Conservation (phyloP, 2,113 vertebrate species). For the Opisthocomus hoazin region DNA sequence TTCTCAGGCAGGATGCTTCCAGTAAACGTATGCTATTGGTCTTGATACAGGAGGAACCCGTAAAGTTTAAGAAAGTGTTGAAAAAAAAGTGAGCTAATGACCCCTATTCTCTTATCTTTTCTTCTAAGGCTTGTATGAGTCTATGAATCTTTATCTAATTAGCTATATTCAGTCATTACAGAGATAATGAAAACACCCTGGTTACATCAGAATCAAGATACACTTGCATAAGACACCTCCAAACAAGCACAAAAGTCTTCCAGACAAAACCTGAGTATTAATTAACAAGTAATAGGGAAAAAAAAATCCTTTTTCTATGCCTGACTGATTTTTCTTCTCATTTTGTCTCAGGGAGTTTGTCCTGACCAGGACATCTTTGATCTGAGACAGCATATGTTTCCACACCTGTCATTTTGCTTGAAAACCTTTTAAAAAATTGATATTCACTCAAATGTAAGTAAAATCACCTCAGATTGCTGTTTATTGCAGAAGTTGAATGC, state of each 20-base stretch:
- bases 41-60: background rate
- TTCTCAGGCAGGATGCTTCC: background rate
- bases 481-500: background rate
- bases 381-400: background rate
- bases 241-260: background rate
- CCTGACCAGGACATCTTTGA: background rate
- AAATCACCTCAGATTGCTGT: background rate
- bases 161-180: background rate
- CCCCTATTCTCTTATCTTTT: background rate
- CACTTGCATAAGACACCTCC: background rate
- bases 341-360: background rate
- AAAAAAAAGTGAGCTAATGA: background rate
- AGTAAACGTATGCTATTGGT: background rate
- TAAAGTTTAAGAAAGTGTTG: background rate
- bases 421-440: background rate
- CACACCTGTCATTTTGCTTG: background rate
- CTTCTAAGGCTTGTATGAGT: background rate
- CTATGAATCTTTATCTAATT: background rate
- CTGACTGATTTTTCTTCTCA: background rate
- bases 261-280: background rate
- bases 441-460: background rate
- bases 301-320: background rate
- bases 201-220: background rate
- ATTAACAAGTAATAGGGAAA: fast-evolving
- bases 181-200: background rate